These are phyloP conservation scores for Oreotrochilus melanogaster DNA, from an alignment of 2,113 vertebrate genomes.

Conservation along the genomic window DNA sequence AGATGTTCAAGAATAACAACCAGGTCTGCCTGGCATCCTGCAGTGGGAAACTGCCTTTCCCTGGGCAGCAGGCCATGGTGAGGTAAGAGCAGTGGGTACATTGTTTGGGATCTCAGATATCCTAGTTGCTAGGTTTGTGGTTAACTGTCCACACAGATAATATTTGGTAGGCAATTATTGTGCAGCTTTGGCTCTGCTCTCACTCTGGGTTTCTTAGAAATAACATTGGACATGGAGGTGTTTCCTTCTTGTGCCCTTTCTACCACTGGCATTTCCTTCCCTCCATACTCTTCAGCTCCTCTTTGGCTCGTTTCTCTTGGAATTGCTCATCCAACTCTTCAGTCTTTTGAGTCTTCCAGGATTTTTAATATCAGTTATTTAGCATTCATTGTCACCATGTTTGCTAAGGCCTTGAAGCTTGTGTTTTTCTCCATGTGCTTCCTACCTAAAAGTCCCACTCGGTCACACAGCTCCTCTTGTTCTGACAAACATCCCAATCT, in stretches of 20 bases:
- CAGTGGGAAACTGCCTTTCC: not conserved
- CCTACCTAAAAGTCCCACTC: not conserved
- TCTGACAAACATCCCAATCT: not conserved
- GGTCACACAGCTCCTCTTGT: not conserved
- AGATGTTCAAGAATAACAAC: not conserved
- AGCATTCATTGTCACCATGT: not conserved
- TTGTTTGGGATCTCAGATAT: not conserved
- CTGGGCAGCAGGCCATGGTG: not conserved
- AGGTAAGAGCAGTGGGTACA: not conserved
- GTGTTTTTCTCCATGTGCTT: not conserved
- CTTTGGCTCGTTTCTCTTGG: not conserved
- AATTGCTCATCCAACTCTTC: not conserved
- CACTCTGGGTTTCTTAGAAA: not conserved
- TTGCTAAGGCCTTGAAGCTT: not conserved
- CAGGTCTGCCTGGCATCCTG: not conserved
- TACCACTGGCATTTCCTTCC: not conserved
- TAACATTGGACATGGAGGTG: not conserved
- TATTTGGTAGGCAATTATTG: not conserved
- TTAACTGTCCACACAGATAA: not conserved
- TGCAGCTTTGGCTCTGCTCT: not conserved
- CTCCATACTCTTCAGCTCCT: not conserved
- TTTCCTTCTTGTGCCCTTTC: not conserved
- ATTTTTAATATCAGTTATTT: not conserved
- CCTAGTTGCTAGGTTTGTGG: not conserved
- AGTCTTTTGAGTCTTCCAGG: not conserved